Percentiles rank a stretch among this genome's conserved stretches.
These are phyloP conservation scores for Chelmon rostratus DNA, from an alignment of 2,797 vertebrate genomes.

Conservation along the genomic window DNA sequence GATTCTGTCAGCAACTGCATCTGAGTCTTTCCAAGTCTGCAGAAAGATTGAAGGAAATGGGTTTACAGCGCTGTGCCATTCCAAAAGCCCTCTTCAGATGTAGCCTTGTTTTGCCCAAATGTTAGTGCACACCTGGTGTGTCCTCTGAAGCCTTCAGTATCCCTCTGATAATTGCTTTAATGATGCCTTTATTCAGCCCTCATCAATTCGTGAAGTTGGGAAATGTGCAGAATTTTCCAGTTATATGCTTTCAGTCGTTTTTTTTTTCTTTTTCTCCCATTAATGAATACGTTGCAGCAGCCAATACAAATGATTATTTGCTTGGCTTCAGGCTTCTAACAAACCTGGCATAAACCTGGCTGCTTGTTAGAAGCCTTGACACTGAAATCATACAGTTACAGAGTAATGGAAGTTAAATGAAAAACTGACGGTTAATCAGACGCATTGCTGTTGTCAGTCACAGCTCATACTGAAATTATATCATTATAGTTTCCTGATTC, in stretches of 20 bases:
- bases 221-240: slow-evolving; percentile 21
- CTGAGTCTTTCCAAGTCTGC: not conserved
- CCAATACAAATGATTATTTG: slow-evolving; percentile 8
- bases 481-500: not conserved
- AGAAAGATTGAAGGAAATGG: not conserved
- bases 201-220: not conserved
- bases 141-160: not conserved
- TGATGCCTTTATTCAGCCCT: not conserved
- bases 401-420: not conserved
- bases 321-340: slow-evolving; percentile 18
- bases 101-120: not conserved
- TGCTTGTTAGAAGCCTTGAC: slow-evolving; percentile 3
- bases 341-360: not conserved
- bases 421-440: not conserved
- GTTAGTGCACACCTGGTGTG: not conserved
- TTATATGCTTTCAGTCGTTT: not conserved
- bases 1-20: not conserved
- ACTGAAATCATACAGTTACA: not conserved
- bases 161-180: not conserved
- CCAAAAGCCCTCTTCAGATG: not conserved
- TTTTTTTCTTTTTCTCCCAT: too few relatives aligned
- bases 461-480: not conserved
- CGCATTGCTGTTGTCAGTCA: not conserved
- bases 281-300: not conserved
- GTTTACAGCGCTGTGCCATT: not conserved